Conservation (phyloP, 2,797 vertebrate species). For the Odontamblyopus rebecca region DNA sequence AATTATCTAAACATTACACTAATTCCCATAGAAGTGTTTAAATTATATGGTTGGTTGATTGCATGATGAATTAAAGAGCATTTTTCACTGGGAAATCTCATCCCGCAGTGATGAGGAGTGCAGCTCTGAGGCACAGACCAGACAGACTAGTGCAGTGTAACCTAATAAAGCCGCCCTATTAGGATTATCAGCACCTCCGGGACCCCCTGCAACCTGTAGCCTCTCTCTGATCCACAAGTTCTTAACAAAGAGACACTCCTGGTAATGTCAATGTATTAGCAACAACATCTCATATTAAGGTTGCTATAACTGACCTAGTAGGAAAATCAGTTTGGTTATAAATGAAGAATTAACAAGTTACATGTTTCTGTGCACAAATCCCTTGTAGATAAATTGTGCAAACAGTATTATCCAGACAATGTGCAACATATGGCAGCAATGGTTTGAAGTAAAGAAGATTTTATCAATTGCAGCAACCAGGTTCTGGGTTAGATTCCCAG, state of each 20-base stretch:
- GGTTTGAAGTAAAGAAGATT: too few relatives aligned
- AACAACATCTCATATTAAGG: too few relatives aligned
- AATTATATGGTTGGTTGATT: constrained; percentile 86
- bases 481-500: too few relatives aligned
- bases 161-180: constrained; percentile 58
- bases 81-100: constrained; percentile 70
- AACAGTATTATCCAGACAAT: too few relatives aligned
- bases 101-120: constrained; percentile 60
- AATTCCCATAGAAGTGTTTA: constrained; percentile 84
- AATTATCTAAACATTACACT: constrained; percentile 84
- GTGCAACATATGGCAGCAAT: too few relatives aligned
- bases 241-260: constrained; percentile 61
- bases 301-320: too few relatives aligned
- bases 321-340: too few relatives aligned
- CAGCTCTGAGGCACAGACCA: constrained; percentile 64
- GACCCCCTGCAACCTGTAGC: constrained; percentile 58
- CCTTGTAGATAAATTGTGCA: too few relatives aligned
- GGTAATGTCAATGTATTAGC: constrained; percentile 8
- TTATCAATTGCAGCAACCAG: too few relatives aligned
- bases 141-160: constrained; percentile 64
- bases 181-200: constrained; percentile 62
- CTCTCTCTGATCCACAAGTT: constrained; percentile 65
- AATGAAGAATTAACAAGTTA: too few relatives aligned
- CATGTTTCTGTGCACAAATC: too few relatives aligned
- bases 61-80: constrained; percentile 81